Evolutionary conservation across 2,888 invertebrate species (phyloP), one percentile per base, ranked within the genome.

Genomic region (Ichneumon xanthorius): DNA sequence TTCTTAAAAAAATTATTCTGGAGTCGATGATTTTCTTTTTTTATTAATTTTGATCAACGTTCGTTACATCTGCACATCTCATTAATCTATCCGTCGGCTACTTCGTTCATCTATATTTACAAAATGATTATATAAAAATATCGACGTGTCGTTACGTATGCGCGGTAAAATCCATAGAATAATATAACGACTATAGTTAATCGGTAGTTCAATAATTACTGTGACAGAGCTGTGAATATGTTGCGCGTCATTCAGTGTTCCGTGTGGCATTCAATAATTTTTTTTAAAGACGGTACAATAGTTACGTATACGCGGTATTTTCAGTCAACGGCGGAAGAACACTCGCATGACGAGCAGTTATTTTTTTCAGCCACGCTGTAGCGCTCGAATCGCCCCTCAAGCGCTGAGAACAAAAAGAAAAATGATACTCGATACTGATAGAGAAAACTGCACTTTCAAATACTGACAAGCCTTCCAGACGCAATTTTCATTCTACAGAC

Each of bases 91-190:
- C 16, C 77, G 77, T 88, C 30, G 33, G 72, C 68, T 82, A 75
- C 72, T 85, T 84, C 55, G 67, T 67, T 78, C 87, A 88, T 87
- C 80, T 79, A 84, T 90, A 90, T 91, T 87, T 91, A 91, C 89
- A 92, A 87, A 91, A 89, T 89, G 87, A 89, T 89, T 87, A 89
- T 92, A 92, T 90, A 92, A 92, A 92, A 92, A 92, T 92, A 92
- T 90, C 85, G 83, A 86, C 78, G 76, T 78, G 83, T 87, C 61
- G 82, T 87, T 87, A 83, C 85, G 68, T 87, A 61, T 85, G 40
- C 80, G 48, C 71, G 86, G 82, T 85, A 89, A 63, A 86, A 89
- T 89, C 85, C 80, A 75, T 88, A 82, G 87, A 89, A 88, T 87
- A 87, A 88, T 87, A 83, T 87, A 87, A 79, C 82, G 65, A 79